A percentile compares a stretch with the other conserved stretches of the same genome.
These are phyloP conservation scores for Mohoua ochrocephala DNA, from an alignment of 2,113 vertebrate genomes.

Conservation along the genomic window DNA sequence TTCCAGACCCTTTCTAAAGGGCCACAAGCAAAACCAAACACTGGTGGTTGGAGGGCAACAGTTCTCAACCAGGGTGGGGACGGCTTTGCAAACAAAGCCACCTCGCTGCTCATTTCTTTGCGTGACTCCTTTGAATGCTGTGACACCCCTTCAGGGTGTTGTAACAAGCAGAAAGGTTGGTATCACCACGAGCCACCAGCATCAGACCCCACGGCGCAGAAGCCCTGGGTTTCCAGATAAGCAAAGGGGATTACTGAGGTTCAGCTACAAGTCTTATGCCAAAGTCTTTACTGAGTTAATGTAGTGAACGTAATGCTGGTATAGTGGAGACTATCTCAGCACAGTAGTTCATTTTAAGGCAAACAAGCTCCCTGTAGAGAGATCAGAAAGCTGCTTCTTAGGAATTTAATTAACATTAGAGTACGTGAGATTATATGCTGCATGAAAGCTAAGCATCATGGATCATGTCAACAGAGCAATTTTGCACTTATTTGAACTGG, in stretches of 20 bases:
- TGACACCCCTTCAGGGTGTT: not conserved
- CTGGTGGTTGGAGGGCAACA: not conserved
- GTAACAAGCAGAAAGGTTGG: not conserved
- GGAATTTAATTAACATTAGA: conserved; percentile 55
- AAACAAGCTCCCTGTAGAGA: conserved; percentile 51
- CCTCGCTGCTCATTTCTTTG: not conserved
- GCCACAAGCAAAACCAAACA: rapidly evolving
- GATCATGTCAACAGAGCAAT: not conserved
- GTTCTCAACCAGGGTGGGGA: not conserved
- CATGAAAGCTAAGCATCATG: conserved; percentile 7
- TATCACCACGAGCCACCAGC: not conserved
- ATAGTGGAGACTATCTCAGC: conserved; percentile 52
- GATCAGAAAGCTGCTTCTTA: conserved; percentile 41
- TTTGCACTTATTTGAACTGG: not conserved
- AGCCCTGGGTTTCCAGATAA: conserved; percentile 29
- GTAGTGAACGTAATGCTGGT: conserved; percentile 58
- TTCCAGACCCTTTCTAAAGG: not conserved
- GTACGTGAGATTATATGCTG: conserved; percentile 31
- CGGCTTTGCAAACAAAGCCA: not conserved
- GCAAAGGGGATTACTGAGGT: conserved; percentile 43
- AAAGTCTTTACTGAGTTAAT: conserved; percentile 63
- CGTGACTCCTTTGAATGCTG: not conserved
- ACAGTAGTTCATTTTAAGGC: conserved; percentile 51
- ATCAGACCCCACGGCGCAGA: not conserved
- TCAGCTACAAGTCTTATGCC: not conserved